Evolutionary conservation across 2,797 vertebrate species (phyloP).

Genomic region (Phoebastria nigripes): DNA sequence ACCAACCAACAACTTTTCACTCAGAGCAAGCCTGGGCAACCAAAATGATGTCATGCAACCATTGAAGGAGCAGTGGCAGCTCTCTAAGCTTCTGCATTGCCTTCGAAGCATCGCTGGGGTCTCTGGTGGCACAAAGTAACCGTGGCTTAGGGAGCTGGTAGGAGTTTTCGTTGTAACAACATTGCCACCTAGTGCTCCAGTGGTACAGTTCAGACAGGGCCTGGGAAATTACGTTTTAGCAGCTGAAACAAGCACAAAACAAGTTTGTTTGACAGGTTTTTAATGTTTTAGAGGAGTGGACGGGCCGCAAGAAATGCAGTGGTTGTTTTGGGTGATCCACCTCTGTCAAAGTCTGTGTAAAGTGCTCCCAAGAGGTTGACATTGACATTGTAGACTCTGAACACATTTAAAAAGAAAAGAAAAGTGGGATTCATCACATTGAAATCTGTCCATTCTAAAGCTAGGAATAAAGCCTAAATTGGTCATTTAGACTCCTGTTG

Average conservation of each 20-base stretch:
- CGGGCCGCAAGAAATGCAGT: not conserved
- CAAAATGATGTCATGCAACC: not conserved
- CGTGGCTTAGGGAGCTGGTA: not conserved
- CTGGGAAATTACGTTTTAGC: accelerated
- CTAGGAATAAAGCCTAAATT: not conserved
- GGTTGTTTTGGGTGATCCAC: not conserved
- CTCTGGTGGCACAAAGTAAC: not conserved
- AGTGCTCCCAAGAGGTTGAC: not conserved
- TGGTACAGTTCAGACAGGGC: not conserved
- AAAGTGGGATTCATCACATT: not conserved
- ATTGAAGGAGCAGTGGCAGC: accelerated
- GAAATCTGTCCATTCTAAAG: not conserved
- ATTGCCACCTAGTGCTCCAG: constrained; percentile 76
- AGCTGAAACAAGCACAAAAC: not conserved
- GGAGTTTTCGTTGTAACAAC: constrained; percentile 69
- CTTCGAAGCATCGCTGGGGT: not conserved
- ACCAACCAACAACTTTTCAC: not conserved
- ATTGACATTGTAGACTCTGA: not conserved
- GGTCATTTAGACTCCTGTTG: not conserved
- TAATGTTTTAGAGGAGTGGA: not conserved
- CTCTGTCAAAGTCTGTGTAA: accelerated
- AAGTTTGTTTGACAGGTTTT: not conserved
- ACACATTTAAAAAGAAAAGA: not conserved
- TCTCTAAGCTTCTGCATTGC: not conserved
- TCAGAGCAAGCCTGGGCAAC: not conserved